Conservation (phyloP, 2,113 vertebrate species). For the Proteles cristata region DNA sequence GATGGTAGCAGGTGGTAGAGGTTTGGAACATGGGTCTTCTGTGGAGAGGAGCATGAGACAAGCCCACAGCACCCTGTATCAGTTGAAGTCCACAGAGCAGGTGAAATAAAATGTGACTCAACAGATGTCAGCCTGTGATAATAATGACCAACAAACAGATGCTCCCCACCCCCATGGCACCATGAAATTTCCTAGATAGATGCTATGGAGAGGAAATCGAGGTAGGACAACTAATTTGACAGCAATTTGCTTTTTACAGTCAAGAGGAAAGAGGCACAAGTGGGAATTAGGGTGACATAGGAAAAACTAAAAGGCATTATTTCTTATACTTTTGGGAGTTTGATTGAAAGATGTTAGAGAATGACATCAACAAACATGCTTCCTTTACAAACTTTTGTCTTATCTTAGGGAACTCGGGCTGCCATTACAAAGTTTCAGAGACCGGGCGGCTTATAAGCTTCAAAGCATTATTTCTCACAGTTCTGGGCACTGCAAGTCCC, state of each 20-base stretch:
- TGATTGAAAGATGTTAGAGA: background rate
- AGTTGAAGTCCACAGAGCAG: background rate
- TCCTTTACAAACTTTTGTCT: background rate
- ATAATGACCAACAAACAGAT: background rate
- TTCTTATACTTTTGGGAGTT: background rate
- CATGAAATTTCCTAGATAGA: background rate
- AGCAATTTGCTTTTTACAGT: background rate
- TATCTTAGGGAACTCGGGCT: background rate
- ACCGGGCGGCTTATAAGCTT: background rate
- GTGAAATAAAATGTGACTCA: background rate
- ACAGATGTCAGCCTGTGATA: background rate
- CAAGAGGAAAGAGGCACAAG: background rate
- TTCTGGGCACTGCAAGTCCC: background rate
- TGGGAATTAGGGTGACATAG: background rate
- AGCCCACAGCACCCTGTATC: background rate
- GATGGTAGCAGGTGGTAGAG: fast-evolving
- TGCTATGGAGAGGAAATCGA: background rate
- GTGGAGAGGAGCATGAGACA: background rate
- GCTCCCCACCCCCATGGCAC: fast-evolving
- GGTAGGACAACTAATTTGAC: background rate
- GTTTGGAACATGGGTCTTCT: background rate
- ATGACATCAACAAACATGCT: background rate
- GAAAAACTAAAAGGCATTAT: background rate
- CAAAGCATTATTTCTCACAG: background rate
- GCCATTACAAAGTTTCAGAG: background rate